These are phyloP conservation scores for Cariama cristata DNA, from an alignment of 2,113 vertebrate species.

Conservation along the genomic window DNA sequence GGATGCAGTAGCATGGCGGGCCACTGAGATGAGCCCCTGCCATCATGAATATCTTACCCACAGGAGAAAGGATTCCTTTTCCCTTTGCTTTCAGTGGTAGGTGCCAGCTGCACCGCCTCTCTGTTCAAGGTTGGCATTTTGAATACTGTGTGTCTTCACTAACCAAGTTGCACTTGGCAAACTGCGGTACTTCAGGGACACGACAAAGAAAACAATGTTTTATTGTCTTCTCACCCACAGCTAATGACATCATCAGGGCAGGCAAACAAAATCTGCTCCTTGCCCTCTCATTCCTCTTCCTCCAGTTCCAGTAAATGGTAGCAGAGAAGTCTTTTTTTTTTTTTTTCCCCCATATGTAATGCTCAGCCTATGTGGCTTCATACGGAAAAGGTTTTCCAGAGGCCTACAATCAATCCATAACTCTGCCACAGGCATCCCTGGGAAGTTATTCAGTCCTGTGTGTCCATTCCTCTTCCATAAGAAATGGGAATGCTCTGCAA, in stretches of 20 bases:
- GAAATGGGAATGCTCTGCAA: background rate
- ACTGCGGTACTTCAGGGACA: background rate
- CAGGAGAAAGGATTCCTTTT: background rate
- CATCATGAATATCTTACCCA: background rate
- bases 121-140: background rate
- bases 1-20: rapidly evolving
- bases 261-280: conserved; percentile 24
- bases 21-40: background rate
- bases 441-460: background rate
- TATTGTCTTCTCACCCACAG: conserved; percentile 11
- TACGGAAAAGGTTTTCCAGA: background rate
- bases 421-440: background rate
- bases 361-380: background rate
- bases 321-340: background rate
- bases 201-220: background rate
- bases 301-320: background rate
- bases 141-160: background rate
- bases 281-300: background rate
- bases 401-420: background rate
- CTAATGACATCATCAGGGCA: background rate
- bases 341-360: background rate
- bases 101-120: background rate
- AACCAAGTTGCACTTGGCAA: conserved; percentile 23
- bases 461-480: background rate
- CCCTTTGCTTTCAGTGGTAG: background rate